phyloP scores from a whole-genome alignment of 2,797 vertebrate species.

The Coluber constrictor region DNA sequence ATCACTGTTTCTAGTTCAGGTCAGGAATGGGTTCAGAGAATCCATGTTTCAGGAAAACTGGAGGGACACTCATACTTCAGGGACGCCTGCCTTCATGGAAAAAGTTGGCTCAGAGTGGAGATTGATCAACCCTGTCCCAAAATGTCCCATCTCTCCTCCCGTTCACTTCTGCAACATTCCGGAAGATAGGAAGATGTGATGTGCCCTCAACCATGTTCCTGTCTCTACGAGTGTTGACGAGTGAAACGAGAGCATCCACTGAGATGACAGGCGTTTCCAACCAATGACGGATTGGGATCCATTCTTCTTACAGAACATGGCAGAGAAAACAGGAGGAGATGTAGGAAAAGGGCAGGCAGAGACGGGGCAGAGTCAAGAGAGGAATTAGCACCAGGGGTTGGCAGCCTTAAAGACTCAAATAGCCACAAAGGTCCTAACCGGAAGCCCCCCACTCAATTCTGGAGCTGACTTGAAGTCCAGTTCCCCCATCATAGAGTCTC shows the following conservation, averaged over 20 bases:
- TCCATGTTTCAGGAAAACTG: not conserved
- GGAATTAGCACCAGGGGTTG: not conserved
- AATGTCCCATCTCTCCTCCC: not conserved
- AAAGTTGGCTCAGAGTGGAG: not conserved
- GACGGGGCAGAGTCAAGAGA: not conserved
- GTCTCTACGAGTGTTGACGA: not conserved
- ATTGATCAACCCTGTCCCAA: not conserved
- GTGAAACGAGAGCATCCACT: not conserved
- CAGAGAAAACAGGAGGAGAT: not conserved
- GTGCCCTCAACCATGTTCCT: not conserved
- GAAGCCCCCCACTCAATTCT: no score
- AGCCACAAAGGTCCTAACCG: no score
- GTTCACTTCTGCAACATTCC: not conserved
- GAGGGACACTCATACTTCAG: not conserved
- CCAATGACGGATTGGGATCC: not conserved
- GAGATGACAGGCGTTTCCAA: not conserved
- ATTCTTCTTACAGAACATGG: not conserved
- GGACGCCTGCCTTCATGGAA: not conserved
- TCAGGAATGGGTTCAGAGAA: not conserved
- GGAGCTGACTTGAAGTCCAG: no score
- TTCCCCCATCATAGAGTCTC: no score
- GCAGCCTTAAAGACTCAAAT: no score
- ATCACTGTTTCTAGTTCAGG: not conserved
- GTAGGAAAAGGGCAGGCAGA: not conserved
- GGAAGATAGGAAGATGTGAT: not conserved